phyloP scores from a whole-genome alignment of 2,113 vertebrate species.

The Alligator sinensis region DNA sequence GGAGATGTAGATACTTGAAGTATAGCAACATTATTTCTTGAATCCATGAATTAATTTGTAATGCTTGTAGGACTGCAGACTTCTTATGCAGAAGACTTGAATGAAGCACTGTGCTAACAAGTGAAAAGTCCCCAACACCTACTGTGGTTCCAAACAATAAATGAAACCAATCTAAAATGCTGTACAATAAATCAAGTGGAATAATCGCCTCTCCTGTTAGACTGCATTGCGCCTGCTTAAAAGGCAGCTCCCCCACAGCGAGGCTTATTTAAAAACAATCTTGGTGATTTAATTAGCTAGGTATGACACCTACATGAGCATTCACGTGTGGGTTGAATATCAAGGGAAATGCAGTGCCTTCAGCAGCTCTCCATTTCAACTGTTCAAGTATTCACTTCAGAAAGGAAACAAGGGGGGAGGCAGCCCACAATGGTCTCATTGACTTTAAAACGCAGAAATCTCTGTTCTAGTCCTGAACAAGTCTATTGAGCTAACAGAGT shows the following conservation, averaged over 20 bases:
- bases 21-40: background rate
- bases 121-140: background rate
- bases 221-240: background rate
- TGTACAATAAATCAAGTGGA: rapidly evolving
- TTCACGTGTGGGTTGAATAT: background rate
- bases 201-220: rapidly evolving
- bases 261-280: background rate
- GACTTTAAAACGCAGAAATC: conserved; percentile 2
- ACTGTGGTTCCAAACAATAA: background rate
- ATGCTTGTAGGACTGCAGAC: background rate
- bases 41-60: rapidly evolving
- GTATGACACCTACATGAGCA: background rate
- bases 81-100: background rate
- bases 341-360: background rate
- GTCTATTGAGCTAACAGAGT: conserved; percentile 59
- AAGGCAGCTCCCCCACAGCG: background rate
- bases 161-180: background rate
- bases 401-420: conserved; percentile 6
- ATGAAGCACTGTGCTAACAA: background rate
- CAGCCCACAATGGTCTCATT: conserved; percentile 42
- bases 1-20: background rate
- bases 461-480: conserved; percentile 32
- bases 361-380: background rate
- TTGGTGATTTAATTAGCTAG: background rate
- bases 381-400: background rate